Evolutionary conservation across 2,797 vertebrate species (phyloP).

Genomic region (Phataginus tricuspis): DNA sequence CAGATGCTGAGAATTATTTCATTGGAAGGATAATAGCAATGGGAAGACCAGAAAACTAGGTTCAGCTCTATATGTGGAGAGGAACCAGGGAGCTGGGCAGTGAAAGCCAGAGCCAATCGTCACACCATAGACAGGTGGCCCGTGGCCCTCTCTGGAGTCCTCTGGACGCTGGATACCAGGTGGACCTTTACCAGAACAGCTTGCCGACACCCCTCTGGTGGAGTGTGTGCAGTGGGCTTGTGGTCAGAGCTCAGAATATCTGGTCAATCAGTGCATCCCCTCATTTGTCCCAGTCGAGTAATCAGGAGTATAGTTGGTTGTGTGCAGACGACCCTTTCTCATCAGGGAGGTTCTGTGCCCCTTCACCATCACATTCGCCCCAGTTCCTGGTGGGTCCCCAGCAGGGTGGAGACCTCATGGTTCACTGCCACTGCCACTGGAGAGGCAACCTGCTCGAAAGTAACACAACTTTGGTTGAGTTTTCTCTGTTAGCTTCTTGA

Average conservation of each 20-base stretch:
- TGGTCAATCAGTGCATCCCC: accelerated
- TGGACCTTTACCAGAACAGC: not conserved
- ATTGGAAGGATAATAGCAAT: not conserved
- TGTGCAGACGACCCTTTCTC: not conserved
- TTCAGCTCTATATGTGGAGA: not conserved
- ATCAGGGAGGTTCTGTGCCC: not conserved
- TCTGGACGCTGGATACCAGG: accelerated
- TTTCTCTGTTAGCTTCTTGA: not conserved
- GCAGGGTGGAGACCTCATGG: accelerated
- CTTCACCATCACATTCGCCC: not conserved
- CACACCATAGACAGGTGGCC: not conserved
- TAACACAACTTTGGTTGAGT: accelerated
- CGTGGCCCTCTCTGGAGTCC: not conserved
- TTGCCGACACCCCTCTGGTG: accelerated
- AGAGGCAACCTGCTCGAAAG: accelerated
- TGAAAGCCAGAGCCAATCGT: not conserved
- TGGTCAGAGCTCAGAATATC: not conserved
- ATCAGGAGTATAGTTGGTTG: accelerated
- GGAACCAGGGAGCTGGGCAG: not conserved
- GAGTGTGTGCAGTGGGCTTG: accelerated
- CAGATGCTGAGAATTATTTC: not conserved
- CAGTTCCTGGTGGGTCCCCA: accelerated
- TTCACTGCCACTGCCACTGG: not conserved
- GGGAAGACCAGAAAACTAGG: not conserved
- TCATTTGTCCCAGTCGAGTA: accelerated